A percentile compares a stretch with the other conserved stretches of the same genome.
Evolutionary conservation across 2,888 invertebrate species (phyloP).

Genomic region (Ceramica pisi): DNA sequence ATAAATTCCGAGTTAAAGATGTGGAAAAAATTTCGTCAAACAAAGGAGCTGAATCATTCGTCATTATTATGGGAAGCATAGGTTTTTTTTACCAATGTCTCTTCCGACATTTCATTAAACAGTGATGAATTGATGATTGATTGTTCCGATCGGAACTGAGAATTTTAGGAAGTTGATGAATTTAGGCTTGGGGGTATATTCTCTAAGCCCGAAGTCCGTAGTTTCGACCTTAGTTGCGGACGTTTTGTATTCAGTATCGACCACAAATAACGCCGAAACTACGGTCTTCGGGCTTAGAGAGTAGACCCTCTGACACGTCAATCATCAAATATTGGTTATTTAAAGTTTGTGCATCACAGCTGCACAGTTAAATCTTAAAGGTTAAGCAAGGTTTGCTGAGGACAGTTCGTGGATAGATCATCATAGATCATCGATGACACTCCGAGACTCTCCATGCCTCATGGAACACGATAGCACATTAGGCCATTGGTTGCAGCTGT

Average conservation of each 20-base stretch:
- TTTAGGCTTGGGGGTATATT: too few relatives aligned
- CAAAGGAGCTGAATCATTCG: slow-evolving; percentile 4
- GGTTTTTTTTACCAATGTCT: background rate
- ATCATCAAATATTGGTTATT: too few relatives aligned
- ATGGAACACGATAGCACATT: too few relatives aligned
- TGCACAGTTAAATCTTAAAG: too few relatives aligned
- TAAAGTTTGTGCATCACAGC: background rate
- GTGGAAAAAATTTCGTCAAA: slow-evolving; percentile 18
- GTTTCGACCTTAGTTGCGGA: too few relatives aligned
- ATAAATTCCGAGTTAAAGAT: slow-evolving; percentile 25
- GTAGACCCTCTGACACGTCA: too few relatives aligned
- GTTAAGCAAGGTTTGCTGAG: background rate
- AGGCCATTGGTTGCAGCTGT: background rate
- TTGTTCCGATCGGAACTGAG: background rate
- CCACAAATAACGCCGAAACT: too few relatives aligned
- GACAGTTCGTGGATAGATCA: background rate
- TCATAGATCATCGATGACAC: too few relatives aligned
- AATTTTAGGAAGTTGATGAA: background rate
- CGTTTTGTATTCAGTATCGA: too few relatives aligned
- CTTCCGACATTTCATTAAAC: background rate
- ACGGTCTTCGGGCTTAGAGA: too few relatives aligned
- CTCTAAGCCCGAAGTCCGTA: too few relatives aligned
- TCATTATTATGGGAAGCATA: background rate
- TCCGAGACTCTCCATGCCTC: too few relatives aligned
- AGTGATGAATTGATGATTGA: slow-evolving; percentile 8